These are phyloP conservation scores for Cavia aperea DNA, from an alignment of 2,113 vertebrate genomes.

Conservation along the genomic window DNA sequence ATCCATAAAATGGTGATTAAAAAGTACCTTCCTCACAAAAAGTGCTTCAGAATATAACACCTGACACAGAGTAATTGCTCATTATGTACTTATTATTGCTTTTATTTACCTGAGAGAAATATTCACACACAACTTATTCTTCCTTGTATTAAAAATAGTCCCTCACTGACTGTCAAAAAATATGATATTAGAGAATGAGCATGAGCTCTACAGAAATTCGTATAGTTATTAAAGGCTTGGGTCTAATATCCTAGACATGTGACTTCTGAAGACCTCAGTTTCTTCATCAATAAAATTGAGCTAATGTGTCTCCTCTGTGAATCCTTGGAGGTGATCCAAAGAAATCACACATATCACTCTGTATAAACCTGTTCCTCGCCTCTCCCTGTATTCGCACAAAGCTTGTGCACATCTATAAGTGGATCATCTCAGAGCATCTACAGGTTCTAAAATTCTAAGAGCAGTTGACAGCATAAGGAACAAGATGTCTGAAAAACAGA, in stretches of 20 bases:
- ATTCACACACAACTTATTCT: background rate
- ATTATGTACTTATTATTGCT: background rate
- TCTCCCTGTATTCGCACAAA: background rate
- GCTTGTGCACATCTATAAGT: background rate
- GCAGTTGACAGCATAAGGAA: background rate
- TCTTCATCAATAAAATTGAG: background rate
- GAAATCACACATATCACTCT: background rate
- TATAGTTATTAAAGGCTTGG: background rate
- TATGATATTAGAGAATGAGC: background rate
- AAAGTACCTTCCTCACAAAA: background rate
- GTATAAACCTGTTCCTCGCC: background rate
- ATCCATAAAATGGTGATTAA: background rate
- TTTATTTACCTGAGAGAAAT: background rate
- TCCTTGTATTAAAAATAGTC: background rate
- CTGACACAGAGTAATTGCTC: background rate
- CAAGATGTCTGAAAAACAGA: background rate
- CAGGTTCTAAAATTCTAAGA: background rate
- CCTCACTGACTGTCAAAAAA: background rate
- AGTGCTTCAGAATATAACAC: background rate
- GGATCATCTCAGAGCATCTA: background rate
- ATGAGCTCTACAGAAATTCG: background rate
- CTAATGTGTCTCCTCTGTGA: background rate
- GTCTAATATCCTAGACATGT: background rate
- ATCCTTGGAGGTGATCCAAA: background rate
- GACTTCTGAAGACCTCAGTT: conserved; percentile 16